phyloP scores from a whole-genome alignment of 2,797 vertebrate species.

The Phataginus tricuspis region DNA sequence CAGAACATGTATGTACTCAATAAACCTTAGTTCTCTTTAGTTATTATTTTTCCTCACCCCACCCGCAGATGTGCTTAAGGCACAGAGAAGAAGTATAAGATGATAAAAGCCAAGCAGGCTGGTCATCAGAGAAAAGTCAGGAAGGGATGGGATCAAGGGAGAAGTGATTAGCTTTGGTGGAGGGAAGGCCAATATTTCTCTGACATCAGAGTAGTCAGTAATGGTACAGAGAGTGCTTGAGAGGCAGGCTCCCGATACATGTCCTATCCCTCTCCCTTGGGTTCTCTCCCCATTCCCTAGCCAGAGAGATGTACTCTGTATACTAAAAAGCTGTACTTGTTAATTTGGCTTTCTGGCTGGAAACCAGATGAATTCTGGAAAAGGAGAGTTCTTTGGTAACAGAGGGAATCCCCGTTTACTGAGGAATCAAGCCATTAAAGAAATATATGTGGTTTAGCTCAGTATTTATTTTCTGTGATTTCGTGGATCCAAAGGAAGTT shows the following conservation, averaged over 20 bases:
- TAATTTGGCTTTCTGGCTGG: not conserved
- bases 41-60: not conserved
- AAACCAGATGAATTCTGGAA: not conserved
- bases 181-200: not conserved
- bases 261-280: not conserved
- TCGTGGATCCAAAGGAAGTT: not conserved
- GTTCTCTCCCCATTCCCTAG: not conserved
- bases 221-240: fast-evolving
- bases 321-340: not conserved
- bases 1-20: not conserved
- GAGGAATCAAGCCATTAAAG: not conserved
- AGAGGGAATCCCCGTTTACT: not conserved
- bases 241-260: not conserved
- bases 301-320: not conserved
- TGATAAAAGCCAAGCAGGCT: not conserved
- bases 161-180: not conserved
- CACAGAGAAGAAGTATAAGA: not conserved
- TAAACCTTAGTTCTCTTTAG: not conserved
- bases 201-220: not conserved
- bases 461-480: not conserved
- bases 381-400: not conserved
- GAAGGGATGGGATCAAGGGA: no score
- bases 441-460: not conserved
- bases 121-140: not conserved
- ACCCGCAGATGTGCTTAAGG: not conserved